Percentiles rank a stretch among this genome's conserved stretches.
Conservation (phyloP, 2,113 vertebrate species). For the Coregonus clupeaformis region DNA sequence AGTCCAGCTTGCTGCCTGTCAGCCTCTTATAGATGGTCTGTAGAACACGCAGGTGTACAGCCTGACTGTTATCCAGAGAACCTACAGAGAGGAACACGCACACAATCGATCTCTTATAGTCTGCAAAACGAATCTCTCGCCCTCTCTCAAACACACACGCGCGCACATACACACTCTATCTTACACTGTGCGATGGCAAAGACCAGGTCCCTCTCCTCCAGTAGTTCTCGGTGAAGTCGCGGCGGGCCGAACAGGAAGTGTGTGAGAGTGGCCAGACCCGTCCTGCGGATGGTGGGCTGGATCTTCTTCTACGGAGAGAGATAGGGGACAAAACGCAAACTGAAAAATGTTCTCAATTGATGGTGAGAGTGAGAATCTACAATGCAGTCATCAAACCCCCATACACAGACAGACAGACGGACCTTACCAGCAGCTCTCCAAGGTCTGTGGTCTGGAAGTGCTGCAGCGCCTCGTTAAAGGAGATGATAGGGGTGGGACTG, state of each 20-base stretch:
- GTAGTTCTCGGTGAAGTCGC: constrained; percentile 81
- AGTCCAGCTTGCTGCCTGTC: constrained; percentile 80
- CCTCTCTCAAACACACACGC: neutral
- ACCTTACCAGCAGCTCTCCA: constrained; percentile 71
- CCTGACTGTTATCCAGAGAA: constrained; percentile 83
- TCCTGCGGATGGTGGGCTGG: constrained; percentile 73
- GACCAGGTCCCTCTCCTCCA: constrained; percentile 86
- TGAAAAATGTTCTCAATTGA: neutral
- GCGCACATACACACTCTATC: constrained; percentile 28
- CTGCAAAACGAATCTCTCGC: neutral
- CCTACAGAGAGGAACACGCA: constrained; percentile 65
- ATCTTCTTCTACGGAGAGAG: constrained; percentile 76
- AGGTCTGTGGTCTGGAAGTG: constrained; percentile 91
- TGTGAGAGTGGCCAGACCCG: constrained; percentile 80
- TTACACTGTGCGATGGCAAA: constrained; percentile 93
- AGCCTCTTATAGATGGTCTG: constrained; percentile 92
- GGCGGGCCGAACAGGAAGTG: constrained; percentile 84
- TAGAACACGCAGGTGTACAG: constrained; percentile 86
- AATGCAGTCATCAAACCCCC: neutral
- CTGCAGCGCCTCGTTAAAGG: constrained; percentile 90
- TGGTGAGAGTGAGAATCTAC: neutral
- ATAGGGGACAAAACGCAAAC: neutral
- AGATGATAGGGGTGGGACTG: constrained; percentile 73
- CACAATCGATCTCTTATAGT: neutral
- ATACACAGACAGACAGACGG: neutral